phyloP scores from a whole-genome alignment of 2,113 vertebrate genomes.

The Nothobranchius furzeri region DNA sequence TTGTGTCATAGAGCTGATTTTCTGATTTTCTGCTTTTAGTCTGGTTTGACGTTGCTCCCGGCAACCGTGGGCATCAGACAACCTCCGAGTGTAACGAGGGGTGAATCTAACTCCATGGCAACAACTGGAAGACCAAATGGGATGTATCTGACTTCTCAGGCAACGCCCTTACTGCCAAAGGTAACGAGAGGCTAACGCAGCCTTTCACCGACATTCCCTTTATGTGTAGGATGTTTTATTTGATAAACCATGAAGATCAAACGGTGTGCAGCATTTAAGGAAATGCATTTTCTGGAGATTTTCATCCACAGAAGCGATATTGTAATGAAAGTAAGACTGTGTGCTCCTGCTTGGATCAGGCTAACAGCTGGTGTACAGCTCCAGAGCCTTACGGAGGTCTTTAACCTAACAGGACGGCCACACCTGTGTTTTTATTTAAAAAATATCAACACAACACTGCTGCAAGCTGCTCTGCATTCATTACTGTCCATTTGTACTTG shows the following conservation, averaged over 20 bases:
- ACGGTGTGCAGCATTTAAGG: not conserved
- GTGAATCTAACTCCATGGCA: conserved; percentile 77
- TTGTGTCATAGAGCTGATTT: conserved; percentile 29
- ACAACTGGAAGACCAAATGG: conserved; percentile 77
- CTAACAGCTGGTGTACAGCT: conserved; percentile 13
- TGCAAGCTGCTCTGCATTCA: conserved; percentile 65
- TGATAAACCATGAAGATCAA: too few species aligned
- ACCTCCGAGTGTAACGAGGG: conserved; percentile 63
- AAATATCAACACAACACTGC: not conserved
- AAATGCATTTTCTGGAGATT: not conserved
- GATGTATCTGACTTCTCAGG: conserved; percentile 74
- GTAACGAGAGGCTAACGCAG: conserved; percentile 51
- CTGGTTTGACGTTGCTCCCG: conserved; percentile 76
- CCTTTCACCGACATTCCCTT: not conserved
- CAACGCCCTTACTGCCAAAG: conserved; percentile 81
- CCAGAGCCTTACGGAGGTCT: conserved; percentile 26
- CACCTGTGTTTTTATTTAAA: conserved; percentile 29
- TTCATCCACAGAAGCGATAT: not conserved
- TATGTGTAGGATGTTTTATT: too few species aligned
- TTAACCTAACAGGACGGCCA: conserved; percentile 50
- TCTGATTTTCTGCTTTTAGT: conserved; percentile 58
- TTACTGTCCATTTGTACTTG: conserved; percentile 70
- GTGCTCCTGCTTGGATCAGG: not conserved
- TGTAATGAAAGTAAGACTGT: not conserved
- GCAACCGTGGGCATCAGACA: conserved; percentile 79